A percentile compares a stretch with the other conserved stretches of the same genome.
phyloP scores from a whole-genome alignment of 2,888 invertebrate species.

The Folsomia candida region DNA sequence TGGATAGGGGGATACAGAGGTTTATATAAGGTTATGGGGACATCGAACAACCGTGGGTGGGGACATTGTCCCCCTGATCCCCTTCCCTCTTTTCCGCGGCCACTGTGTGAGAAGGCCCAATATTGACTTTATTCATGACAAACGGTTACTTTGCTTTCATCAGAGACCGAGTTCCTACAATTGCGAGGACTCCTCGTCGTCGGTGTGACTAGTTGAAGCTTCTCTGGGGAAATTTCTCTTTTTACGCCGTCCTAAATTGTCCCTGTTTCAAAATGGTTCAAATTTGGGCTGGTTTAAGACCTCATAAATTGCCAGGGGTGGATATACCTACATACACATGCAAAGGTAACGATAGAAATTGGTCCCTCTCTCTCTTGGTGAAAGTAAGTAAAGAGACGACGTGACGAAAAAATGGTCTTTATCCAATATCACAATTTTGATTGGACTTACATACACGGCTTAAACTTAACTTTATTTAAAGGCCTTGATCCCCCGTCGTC shows the following conservation, averaged over 20 bases:
- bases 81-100: no score
- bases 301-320: slow-evolving; percentile 8
- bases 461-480: no score
- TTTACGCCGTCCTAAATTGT: slow-evolving; percentile 13
- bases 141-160: background rate
- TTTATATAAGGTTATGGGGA: background rate
- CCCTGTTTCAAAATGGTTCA: slow-evolving; percentile 16
- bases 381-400: no score
- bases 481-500: no score
- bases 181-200: background rate
- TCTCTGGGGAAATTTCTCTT: slow-evolving; percentile 16
- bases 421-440: no score
- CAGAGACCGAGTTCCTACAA: background rate
- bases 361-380: no score
- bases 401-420: no score
- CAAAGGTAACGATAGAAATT: no score
- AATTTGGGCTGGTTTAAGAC: slow-evolving; percentile 7
- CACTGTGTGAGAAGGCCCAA: no score
- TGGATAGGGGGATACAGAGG: background rate
- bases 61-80: no score
- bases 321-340: background rate
- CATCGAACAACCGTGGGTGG: no score
- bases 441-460: no score
- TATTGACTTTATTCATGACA: slow-evolving; percentile 18
- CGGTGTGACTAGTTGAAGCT: background rate